Conservation (phyloP, 1,140 invertebrate genomes). For the Aphelenchoides besseyi region DNA sequence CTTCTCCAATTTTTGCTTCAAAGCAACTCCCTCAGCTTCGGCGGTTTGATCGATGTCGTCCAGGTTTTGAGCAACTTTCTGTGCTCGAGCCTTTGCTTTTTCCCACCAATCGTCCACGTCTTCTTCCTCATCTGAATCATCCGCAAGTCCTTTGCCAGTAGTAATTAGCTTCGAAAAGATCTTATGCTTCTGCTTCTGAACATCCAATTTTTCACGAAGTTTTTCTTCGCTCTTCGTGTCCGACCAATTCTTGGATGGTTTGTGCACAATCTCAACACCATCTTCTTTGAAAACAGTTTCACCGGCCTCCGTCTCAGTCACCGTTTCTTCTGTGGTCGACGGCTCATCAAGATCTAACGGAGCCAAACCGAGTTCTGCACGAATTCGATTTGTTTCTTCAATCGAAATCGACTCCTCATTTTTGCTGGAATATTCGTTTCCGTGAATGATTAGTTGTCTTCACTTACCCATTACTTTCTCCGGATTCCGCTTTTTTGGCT, state of each 20-base stretch:
- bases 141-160: constrained; percentile 74
- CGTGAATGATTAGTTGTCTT: neutral
- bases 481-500: neutral
- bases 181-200: constrained; percentile 73
- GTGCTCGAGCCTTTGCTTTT: neutral
- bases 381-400: constrained; percentile 47
- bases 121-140: constrained; percentile 69
- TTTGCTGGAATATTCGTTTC: neutral
- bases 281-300: constrained; percentile 68
- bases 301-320: constrained; percentile 67
- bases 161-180: constrained; percentile 72
- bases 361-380: constrained; percentile 84
- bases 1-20: constrained; percentile 18
- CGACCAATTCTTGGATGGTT: constrained; percentile 77
- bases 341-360: constrained; percentile 74
- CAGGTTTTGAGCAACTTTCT: constrained; percentile 36
- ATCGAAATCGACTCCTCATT: constrained; percentile 47
- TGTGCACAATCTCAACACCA: constrained; percentile 78
- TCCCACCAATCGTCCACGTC: constrained; percentile 24
- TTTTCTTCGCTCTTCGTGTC: constrained; percentile 77
- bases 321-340: constrained; percentile 48
- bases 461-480: neutral
- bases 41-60: constrained; percentile 14
- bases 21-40: constrained; percentile 15
- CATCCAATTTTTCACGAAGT: constrained; percentile 74